Evolutionary conservation across 2,888 invertebrate species (phyloP).

Genomic region (Carabus problematicus): DNA sequence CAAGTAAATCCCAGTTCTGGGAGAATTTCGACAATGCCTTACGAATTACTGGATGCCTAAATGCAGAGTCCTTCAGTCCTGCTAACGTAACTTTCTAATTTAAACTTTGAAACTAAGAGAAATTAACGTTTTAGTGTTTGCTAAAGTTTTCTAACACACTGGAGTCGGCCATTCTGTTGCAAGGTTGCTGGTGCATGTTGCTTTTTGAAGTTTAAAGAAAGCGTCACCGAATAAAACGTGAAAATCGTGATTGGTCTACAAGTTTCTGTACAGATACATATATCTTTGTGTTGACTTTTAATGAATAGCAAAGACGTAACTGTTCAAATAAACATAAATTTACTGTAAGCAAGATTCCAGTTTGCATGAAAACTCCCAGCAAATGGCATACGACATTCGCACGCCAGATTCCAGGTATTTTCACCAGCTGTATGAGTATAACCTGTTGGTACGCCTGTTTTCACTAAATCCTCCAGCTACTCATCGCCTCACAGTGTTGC

Average conservation of each 20-base stretch:
- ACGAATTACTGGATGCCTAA: too few relatives aligned
- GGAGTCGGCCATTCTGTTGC: constrained; percentile 6
- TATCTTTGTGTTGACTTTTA: too few relatives aligned
- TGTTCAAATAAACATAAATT: too few relatives aligned
- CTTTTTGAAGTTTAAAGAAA: constrained; percentile 24
- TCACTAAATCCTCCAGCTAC: neutral
- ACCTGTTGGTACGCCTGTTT: too few relatives aligned
- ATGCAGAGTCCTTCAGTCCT: constrained; percentile 22
- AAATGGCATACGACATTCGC: constrained; percentile 1
- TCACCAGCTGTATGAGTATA: constrained; percentile 1
- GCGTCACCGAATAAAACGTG: too few relatives aligned
- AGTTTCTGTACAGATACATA: too few relatives aligned
- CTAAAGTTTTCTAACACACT: constrained; percentile 29
- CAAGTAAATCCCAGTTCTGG: too few relatives aligned
- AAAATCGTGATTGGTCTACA: too few relatives aligned
- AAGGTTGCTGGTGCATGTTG: constrained; percentile 24
- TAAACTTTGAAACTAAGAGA: constrained; percentile 33
- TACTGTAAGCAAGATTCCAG: too few relatives aligned
- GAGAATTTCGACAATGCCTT: neutral
- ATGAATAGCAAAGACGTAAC: too few relatives aligned
- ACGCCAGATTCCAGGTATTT: constrained; percentile 21
- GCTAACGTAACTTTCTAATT: constrained; percentile 32
- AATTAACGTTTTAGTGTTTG: constrained; percentile 33
- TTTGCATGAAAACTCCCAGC: constrained; percentile 11
- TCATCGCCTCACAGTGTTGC: constrained; percentile 7